phyloP scores from a whole-genome alignment of 2,113 vertebrate genomes.

The Microcebus griseorufus region DNA sequence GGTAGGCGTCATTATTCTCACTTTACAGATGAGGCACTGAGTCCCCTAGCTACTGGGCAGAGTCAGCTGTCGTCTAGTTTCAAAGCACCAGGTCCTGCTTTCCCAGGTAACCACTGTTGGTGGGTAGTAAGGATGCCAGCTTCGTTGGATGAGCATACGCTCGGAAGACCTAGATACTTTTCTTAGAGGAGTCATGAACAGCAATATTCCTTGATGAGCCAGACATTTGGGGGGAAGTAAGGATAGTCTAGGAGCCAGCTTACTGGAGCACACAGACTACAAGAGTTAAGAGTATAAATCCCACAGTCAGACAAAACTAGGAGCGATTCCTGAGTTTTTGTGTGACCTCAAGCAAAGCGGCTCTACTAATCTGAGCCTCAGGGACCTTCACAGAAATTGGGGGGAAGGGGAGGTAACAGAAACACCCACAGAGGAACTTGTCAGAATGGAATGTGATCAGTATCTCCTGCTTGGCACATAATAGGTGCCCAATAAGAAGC shows the following conservation, averaged over 20 bases:
- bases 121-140: background rate
- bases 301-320: background rate
- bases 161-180: background rate
- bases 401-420: background rate
- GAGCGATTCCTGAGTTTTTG: background rate
- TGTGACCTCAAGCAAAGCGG: background rate
- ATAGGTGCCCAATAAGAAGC: background rate
- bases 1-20: background rate
- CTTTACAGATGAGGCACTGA: background rate
- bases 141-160: background rate
- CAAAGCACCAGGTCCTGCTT: background rate
- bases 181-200: background rate
- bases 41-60: background rate
- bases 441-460: constrained; percentile 32
- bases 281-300: background rate
- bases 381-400: background rate
- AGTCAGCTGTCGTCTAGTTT: background rate
- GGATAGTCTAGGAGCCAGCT: background rate
- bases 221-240: background rate
- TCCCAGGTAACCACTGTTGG: background rate
- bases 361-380: background rate
- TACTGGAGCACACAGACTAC: background rate
- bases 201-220: background rate
- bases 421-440: background rate
- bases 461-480: background rate